These are phyloP conservation scores for Phyllostomus hastatus DNA, from an alignment of 2,113 vertebrate genomes.

Conservation along the genomic window DNA sequence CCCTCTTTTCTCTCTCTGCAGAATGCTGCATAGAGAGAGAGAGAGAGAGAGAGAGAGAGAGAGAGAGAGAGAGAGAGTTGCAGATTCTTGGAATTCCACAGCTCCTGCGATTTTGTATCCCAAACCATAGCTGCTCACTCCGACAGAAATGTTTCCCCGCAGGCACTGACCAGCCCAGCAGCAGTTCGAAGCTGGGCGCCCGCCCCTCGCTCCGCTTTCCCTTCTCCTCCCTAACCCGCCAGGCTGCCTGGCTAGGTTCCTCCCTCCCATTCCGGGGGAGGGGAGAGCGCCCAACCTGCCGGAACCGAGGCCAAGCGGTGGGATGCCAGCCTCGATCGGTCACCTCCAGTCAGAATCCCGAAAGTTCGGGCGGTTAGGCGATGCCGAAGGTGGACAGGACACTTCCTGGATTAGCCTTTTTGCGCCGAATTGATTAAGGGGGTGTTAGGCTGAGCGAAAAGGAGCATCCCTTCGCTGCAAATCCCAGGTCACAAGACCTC, in stretches of 20 bases:
- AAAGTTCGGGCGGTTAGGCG: background rate
- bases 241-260: background rate
- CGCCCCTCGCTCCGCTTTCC: background rate
- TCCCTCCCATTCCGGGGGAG: background rate
- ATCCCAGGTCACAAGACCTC: background rate
- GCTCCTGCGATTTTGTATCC: conserved; percentile 61
- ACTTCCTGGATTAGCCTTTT: background rate
- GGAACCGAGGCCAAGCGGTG: background rate
- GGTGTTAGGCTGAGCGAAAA: background rate
- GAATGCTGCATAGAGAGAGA: background rate
- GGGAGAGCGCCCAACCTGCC: background rate
- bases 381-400: background rate
- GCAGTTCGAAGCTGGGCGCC: background rate
- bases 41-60: background rate
- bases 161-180: background rate
- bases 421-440: conserved; percentile 22
- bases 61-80: background rate
- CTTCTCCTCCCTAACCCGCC: background rate
- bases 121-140: conserved; percentile 44
- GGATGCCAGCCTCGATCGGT: background rate
- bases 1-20: conserved; percentile 17
- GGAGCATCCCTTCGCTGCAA: background rate
- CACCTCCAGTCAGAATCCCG: background rate
- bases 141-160: conserved; percentile 48
- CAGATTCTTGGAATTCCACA: conserved; percentile 73